These are phyloP conservation scores for Acanthopagrus latus DNA, from an alignment of 2,797 vertebrate species.

Conservation along the genomic window DNA sequence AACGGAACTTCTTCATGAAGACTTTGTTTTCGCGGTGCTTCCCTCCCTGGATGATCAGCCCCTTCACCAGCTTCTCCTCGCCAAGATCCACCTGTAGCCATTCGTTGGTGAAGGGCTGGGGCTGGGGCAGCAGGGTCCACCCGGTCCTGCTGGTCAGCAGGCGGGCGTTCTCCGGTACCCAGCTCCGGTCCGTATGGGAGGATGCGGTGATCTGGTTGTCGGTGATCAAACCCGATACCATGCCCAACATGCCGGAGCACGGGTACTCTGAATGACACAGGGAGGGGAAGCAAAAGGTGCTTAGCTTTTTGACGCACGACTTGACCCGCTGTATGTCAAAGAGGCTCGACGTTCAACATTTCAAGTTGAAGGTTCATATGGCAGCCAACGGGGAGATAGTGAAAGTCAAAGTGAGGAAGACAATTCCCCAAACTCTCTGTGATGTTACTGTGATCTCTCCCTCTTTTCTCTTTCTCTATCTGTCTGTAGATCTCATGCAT, in stretches of 20 bases:
- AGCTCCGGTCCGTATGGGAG: conserved; percentile 92
- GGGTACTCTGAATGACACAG: conserved; percentile 90
- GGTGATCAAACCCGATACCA: conserved; percentile 96
- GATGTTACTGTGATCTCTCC: conserved; percentile 71
- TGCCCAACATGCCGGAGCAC: conserved; percentile 97
- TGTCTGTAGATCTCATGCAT: conserved; percentile 78
- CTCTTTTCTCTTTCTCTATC: conserved; percentile 41
- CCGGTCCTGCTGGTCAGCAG: conserved; percentile 94
- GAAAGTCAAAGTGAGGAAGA: conserved; percentile 64
- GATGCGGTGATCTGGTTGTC: conserved; percentile 97
- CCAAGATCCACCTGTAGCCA: conserved; percentile 98
- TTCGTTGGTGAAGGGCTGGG: conserved; percentile 88
- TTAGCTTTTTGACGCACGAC: conserved; percentile 34
- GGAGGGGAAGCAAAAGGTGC: conserved; percentile 12
- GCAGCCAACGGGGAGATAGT: conserved; percentile 30
- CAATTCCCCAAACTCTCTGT: conserved; percentile 60
- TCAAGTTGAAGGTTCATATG: conserved; percentile 38
- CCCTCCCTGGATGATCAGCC: conserved; percentile 96
- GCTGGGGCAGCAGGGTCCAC: conserved; percentile 90
- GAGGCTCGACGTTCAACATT: conserved; percentile 33
- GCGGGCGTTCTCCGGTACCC: conserved; percentile 95
- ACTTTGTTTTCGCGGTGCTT: conserved; percentile 97
- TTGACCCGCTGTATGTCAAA: conserved; percentile 28
- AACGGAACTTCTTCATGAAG: conserved; percentile 97
- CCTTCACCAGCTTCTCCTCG: conserved; percentile 92